Evolutionary conservation across 2,113 vertebrate genomes (phyloP).

Genomic region (Ascaphus truei): DNA sequence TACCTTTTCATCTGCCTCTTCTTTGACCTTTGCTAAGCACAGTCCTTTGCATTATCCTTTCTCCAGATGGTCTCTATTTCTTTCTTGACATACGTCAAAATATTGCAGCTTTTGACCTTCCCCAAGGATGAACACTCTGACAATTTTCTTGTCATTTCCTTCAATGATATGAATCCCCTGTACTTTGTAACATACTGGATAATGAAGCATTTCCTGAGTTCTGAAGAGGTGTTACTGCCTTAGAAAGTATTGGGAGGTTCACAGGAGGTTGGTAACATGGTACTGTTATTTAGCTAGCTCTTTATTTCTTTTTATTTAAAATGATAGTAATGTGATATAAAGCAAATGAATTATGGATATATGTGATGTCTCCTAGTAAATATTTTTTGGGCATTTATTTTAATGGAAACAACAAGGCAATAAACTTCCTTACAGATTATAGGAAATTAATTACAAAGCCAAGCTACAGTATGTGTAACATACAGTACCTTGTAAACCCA

Average conservation of each 20-base stretch:
- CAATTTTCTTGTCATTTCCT: conserved; percentile 32
- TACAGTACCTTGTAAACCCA: too few species aligned
- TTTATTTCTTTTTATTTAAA: not conserved
- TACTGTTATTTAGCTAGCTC: too few species aligned
- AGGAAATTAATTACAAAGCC: too few species aligned
- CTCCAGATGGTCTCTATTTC: conserved; percentile 31
- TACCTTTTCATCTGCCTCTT: conserved; percentile 18
- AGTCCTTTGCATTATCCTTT: conserved; percentile 12
- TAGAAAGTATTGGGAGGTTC: not conserved
- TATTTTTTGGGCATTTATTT: too few species aligned
- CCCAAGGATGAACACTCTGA: conserved; percentile 30
- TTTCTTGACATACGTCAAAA: conserved; percentile 31
- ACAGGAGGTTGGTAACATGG: not conserved
- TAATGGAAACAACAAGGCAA: too few species aligned
- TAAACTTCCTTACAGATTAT: too few species aligned
- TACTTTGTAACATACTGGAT: not conserved
- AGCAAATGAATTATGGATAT: not conserved
- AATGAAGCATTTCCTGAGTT: conserved; percentile 11
- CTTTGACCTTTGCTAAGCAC: conserved; percentile 13
- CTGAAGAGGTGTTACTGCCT: not conserved
- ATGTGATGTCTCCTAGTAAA: too few species aligned
- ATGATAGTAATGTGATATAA: not conserved
- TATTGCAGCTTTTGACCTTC: conserved; percentile 31
- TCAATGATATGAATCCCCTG: conserved; percentile 4
- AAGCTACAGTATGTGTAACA: too few species aligned